Evolutionary conservation across 1,140 invertebrate species (phyloP), one percentile per base, ranked within the genome.

Genomic region (Drosophila erecta): DNA sequence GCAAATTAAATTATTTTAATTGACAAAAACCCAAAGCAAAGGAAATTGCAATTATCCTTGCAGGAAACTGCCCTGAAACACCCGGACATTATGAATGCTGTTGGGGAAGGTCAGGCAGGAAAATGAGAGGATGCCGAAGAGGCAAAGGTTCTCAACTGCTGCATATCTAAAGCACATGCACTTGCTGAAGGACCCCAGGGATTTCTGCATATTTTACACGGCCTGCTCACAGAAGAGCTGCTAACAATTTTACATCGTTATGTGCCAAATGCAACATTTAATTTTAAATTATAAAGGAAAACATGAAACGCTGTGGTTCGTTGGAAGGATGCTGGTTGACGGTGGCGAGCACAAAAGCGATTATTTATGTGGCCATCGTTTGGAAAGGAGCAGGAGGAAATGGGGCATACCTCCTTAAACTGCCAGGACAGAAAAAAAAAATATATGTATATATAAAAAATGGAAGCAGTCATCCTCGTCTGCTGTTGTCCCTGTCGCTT

Each of bases 191-290:
- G 38, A 44, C 53, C 66, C 54, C 59, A 43, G 58, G 60, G 50
- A 60, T 44, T 50, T 55, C 17, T 81, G 81, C 66, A 86, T 86
- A 86, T 87, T 87, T 86, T 72, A 81, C 73, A 69, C 55, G 57
- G 47, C 56, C 38, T 49, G 41, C 37, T 33, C 27, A 8, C 24
- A 30, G 60, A 49, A 38, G 44, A n/a, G 57, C 33, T 79, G 75
- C 66, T 50, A 79, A 76, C 84, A 71, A 84, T 89, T 89, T 80
- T 71, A 79, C 72, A 84, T 87, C 84, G 89, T 87, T 89, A 87
- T 77, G 79, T 78, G 79, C 73, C 80, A 80, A 89, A 89, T 89
- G 85, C 84, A 89, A 89, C 79, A 89, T 89, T 89, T 89, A 89
- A 89, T 89, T 80, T 80, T 66, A 87, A 84, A 79, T 87, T 89